phyloP scores from a whole-genome alignment of 2,797 vertebrate species.

The Ceyx erithaca region DNA sequence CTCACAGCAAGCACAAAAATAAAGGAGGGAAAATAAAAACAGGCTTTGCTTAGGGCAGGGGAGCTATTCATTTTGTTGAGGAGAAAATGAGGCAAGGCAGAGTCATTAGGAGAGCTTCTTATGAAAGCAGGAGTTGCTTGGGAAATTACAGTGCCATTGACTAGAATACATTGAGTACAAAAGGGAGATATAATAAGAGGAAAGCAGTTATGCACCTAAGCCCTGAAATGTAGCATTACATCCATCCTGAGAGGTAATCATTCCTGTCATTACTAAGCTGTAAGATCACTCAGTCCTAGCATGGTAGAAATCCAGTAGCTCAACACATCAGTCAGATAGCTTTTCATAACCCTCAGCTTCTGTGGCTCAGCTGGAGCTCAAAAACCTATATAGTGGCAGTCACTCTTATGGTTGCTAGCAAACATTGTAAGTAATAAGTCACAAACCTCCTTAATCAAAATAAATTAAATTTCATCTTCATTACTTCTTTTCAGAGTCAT shows the following conservation, averaged over 20 bases:
- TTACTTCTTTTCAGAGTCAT: slow-evolving; percentile 66
- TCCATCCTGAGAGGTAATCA: slow-evolving; percentile 73
- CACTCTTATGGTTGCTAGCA: slow-evolving; percentile 29
- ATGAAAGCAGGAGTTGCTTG: slow-evolving; percentile 59
- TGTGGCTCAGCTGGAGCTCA: slow-evolving; percentile 41
- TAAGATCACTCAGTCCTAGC: slow-evolving; percentile 63
- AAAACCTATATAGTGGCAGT: neutral
- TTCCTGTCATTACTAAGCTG: slow-evolving; percentile 73
- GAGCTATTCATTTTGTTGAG: slow-evolving; percentile 51
- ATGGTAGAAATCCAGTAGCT: slow-evolving; percentile 55
- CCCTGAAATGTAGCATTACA: slow-evolving; percentile 74
- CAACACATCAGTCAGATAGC: slow-evolving; percentile 47
- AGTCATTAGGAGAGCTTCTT: slow-evolving; percentile 63
- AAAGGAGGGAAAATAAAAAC: slow-evolving; percentile 51
- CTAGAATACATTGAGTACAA: slow-evolving; percentile 69
- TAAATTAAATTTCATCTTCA: slow-evolving; percentile 72
- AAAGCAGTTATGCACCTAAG: slow-evolving; percentile 74
- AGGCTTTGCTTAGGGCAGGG: slow-evolving; percentile 41
- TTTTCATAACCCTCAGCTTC: slow-evolving; percentile 55
- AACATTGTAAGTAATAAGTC: slow-evolving; percentile 65
- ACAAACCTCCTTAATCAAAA: slow-evolving; percentile 74
- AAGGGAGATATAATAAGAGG: slow-evolving; percentile 70
- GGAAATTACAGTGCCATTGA: slow-evolving; percentile 72
- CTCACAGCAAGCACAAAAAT: slow-evolving; percentile 15
- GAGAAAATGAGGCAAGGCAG: slow-evolving; percentile 63